Conservation (phyloP, 1,140 invertebrate genomes). For the Triops longicaudatus region DNA sequence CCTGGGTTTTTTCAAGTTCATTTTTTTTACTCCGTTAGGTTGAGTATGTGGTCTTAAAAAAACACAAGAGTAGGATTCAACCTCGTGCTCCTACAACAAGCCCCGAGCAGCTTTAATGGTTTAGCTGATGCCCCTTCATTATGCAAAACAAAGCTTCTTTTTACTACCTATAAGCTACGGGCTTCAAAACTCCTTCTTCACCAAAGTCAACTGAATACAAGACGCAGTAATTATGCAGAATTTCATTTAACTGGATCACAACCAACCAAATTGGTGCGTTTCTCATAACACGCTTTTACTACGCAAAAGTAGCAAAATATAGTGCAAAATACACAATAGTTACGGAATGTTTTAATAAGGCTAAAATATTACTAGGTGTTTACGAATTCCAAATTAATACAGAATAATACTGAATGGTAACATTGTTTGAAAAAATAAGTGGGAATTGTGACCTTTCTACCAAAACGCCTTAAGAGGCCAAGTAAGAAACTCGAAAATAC, state of each 20-base stretch:
- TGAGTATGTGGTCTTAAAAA: background rate
- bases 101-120: background rate
- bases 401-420: no score
- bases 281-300: background rate
- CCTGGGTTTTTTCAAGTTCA: no score
- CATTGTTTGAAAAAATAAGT: no score
- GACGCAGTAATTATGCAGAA: background rate
- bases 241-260: background rate
- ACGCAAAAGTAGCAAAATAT: no score
- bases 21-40: background rate
- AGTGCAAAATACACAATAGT: no score
- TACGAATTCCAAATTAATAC: no score
- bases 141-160: background rate
- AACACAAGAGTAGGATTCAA: background rate
- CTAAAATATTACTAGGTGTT: no score
- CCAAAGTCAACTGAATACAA: background rate
- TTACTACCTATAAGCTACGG: background rate
- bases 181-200: background rate
- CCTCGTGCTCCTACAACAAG: background rate
- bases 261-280: background rate
- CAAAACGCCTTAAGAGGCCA: no score
- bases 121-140: background rate
- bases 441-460: no score
- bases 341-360: no score
- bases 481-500: no score